Evolutionary conservation across 2,888 invertebrate species (phyloP), one percentile per base, ranked within the genome.

Genomic region (Nomada hirtipes): DNA sequence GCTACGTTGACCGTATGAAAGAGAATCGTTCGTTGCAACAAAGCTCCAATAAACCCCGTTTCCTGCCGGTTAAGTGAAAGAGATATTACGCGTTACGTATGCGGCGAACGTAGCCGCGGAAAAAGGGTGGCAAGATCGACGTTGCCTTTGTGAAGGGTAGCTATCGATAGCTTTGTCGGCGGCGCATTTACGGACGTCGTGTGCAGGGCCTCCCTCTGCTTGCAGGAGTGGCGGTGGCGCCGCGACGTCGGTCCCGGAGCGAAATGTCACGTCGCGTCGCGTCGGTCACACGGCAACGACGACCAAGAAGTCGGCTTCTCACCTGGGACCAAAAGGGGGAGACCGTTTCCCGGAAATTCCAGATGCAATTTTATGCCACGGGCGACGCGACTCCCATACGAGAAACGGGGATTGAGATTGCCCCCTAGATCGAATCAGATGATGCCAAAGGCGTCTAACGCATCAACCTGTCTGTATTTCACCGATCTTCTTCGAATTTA

Each of bases 31-130:
- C 50, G 68, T 60, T 29, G 82, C 83, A 65, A 82, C 83, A 83
- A 82, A 83, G 82, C 68, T 50, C 55, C 77, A 76, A 86, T 82
- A 79, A 85, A 86, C 77, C 75, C 61, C 71, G 73, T 84, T 77
- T 75, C 75, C 65, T 57, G 29, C 55, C 52, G 79, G 55, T 79
- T 86, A 83, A 85, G 65, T 76, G 85, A 86, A 86, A 79, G 76
- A 85, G 74, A 85, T 79, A 83, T 83, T 79, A 79, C 79, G 83
- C 85, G 71, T 87, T 85, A 85, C 83, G 83, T 83, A 83, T 86
- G 82, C 87, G 77, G 52, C 59, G 44, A 60, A 4, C 61, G 78
- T 87, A 76, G 70, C 71, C 29, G 52, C n/a, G 50, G 42, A 70
- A 79, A 79, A 72, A 59, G 70, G 36, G 55, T 53, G 53, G 72